Conservation (phyloP, 1,140 invertebrate genomes). For the Protaetia brevitarsis region DNA sequence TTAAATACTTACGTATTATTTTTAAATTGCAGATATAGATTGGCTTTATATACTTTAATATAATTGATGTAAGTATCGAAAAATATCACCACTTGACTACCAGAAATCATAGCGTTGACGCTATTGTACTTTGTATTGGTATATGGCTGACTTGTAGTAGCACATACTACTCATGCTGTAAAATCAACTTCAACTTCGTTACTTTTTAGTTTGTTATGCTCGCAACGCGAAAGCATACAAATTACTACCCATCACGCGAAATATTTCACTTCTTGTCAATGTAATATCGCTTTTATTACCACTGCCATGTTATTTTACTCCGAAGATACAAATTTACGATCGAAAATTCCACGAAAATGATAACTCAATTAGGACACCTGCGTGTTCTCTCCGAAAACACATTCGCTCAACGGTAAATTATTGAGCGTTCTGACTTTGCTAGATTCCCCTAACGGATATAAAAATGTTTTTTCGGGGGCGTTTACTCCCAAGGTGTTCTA, state of each 20-base stretch:
- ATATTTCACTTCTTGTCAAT: background rate
- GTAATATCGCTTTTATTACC: background rate
- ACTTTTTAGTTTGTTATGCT: background rate
- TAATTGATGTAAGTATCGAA: background rate
- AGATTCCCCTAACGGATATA: constrained; percentile 5
- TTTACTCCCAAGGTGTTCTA: constrained; percentile 11
- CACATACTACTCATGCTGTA: too few relatives aligned
- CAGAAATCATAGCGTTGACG: too few relatives aligned
- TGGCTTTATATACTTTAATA: too few relatives aligned
- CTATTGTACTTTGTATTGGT: too few relatives aligned
- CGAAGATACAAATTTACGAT: background rate
- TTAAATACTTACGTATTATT: too few relatives aligned
- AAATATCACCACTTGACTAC: too few relatives aligned
- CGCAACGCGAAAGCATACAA: background rate
- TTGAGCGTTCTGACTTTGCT: constrained; percentile 3
- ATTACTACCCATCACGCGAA: background rate
- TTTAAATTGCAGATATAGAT: too few relatives aligned
- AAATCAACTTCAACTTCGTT: background rate
- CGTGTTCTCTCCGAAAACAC: constrained; percentile 14
- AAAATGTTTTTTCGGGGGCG: background rate
- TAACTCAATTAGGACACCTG: constrained; percentile 16
- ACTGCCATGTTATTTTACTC: background rate
- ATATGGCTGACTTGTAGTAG: too few relatives aligned
- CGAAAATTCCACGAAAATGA: background rate
- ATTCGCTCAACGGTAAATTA: background rate